Percentiles rank a stretch among this genome's conserved stretches.
Conservation (phyloP, 2,113 vertebrate genomes). For the Tyto alba region DNA sequence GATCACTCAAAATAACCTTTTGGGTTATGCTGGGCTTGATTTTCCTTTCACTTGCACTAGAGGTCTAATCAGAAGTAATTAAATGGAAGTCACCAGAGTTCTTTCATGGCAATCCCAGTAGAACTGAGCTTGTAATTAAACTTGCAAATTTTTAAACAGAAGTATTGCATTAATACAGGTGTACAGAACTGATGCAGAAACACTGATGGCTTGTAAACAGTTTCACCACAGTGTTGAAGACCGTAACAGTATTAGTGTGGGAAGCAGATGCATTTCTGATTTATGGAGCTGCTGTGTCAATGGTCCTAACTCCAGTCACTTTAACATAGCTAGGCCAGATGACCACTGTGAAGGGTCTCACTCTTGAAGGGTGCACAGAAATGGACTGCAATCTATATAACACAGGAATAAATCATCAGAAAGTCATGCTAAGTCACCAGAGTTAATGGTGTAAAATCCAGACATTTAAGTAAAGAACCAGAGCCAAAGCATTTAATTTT, state of each 20-base stretch:
- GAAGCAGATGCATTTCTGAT: not conserved
- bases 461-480: not conserved
- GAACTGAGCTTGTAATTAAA: slow-evolving; percentile 2
- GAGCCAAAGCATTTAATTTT: not conserved
- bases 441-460: not conserved
- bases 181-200: not conserved
- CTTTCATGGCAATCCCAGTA: not conserved
- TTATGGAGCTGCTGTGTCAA: not conserved
- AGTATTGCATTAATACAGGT: not conserved
- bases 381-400: not conserved
- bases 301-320: not conserved
- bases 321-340: not conserved
- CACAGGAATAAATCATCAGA: not conserved
- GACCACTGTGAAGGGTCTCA: not conserved
- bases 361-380: not conserved
- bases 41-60: not conserved
- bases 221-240: not conserved
- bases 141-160: not conserved
- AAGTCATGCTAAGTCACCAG: not conserved
- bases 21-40: not conserved
- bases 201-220: not conserved
- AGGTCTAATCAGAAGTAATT: not conserved
- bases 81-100: not conserved
- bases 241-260: not conserved
- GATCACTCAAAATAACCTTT: not conserved